Conservation (phyloP, 2,888 invertebrate species). For the Caradrina kadenii region DNA sequence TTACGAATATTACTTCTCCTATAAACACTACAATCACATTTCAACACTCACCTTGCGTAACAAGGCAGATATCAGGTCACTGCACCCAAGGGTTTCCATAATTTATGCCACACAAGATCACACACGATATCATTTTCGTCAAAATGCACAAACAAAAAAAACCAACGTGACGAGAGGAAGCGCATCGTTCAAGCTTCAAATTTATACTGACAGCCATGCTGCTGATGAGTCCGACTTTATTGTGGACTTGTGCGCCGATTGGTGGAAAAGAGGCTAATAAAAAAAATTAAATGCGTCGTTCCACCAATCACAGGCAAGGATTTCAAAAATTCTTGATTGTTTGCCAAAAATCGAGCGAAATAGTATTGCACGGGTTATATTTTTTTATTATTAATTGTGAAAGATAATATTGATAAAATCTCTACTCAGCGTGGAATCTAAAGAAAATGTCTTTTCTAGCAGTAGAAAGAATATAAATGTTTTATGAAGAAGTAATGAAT, state of each 20-base stretch:
- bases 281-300: conserved; percentile 72
- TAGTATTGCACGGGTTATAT: conserved; percentile 46
- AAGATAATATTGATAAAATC: conserved; percentile 30
- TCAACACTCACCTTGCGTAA: conserved; percentile 79
- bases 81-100: conserved; percentile 90
- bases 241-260: conserved; percentile 92
- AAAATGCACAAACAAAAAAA: conserved; percentile 90
- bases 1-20: conserved; percentile 36
- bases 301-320: conserved; percentile 79
- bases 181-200: conserved; percentile 96
- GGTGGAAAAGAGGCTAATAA: conserved; percentile 84
- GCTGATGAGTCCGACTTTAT: conserved; percentile 96
- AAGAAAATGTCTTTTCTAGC: conserved; percentile 9
- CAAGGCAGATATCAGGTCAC: conserved; percentile 84
- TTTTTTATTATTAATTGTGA: too few species aligned
- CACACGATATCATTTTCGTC: conserved; percentile 90
- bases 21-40: conserved; percentile 45
- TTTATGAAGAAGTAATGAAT: not conserved
- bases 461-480: conserved; percentile 1
- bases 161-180: conserved; percentile 94
- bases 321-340: conserved; percentile 78
- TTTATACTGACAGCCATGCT: conserved; percentile 99
- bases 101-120: conserved; percentile 87
- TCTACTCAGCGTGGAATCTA: not conserved
- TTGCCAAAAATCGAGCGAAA: conserved; percentile 76